A percentile compares a stretch with the other conserved stretches of the same genome.
Evolutionary conservation across 35 echinoderm and acorn worm species (phyloP).

Genomic region (Ophioderma brevispina): DNA sequence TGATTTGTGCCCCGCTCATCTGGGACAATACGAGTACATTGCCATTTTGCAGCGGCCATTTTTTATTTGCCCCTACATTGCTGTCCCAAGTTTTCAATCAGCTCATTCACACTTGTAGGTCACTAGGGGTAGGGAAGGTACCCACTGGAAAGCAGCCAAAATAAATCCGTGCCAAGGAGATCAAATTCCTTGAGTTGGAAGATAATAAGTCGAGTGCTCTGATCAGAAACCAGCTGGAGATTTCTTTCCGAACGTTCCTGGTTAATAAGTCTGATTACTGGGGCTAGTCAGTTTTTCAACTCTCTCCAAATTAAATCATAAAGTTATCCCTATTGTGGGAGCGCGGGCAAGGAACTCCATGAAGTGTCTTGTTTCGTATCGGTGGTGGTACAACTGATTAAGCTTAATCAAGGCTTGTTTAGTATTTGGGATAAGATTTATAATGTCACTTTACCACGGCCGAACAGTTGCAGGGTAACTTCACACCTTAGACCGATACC

Average conservation of each 20-base stretch:
- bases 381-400: background rate
- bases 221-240: slow-evolving; percentile 1
- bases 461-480: background rate
- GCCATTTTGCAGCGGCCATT: background rate
- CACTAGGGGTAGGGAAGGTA: background rate
- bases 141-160: background rate
- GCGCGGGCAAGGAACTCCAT: background rate
- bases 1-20: background rate
- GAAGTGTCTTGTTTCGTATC: background rate
- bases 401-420: slow-evolving; percentile 4
- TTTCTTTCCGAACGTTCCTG: background rate
- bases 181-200: background rate
- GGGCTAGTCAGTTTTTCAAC: background rate
- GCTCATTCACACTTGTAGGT: background rate
- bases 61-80: background rate
- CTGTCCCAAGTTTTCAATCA: background rate
- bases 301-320: background rate
- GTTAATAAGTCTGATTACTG: background rate
- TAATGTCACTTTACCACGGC: background rate
- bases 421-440: background rate
- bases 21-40: background rate
- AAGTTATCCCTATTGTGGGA: background rate
- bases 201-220: background rate
- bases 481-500: background rate
- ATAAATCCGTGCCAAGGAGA: background rate